A percentile compares a stretch with the other conserved stretches of the same genome.
Conservation (phyloP, 2,797 vertebrate species). For the Sternarchorhynchus goeldii region DNA sequence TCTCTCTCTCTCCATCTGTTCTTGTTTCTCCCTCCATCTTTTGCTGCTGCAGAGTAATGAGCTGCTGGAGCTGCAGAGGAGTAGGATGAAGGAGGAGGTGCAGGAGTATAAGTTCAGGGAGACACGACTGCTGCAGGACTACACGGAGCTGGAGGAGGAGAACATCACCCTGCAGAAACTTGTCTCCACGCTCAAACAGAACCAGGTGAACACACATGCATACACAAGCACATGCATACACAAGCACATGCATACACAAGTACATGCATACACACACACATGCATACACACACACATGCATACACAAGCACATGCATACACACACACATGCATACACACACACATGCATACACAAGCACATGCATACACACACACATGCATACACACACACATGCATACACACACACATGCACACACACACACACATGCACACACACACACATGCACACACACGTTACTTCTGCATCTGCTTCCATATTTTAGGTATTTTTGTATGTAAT, state of each 20-base stretch:
- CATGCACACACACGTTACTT: not conserved
- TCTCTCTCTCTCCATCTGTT: not conserved
- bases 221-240: not conserved
- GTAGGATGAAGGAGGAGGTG: constrained; percentile 94
- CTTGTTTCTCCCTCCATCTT: not conserved
- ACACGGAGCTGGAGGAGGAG: constrained; percentile 97
- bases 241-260: not conserved
- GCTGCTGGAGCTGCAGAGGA: constrained; percentile 88
- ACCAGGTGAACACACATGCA: constrained; percentile 72
- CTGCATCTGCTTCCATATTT: not conserved
- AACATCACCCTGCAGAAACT: constrained; percentile 97
- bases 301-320: not conserved
- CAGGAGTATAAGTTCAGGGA: constrained; percentile 97
- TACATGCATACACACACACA: not conserved
- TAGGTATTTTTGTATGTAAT: not conserved
- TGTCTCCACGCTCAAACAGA: constrained; percentile 90
- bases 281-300: not conserved
- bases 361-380: not conserved
- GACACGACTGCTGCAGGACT: constrained; percentile 92
- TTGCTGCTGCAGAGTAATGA: constrained; percentile 82
- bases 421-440: not conserved
- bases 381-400: not conserved
- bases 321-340: constrained; percentile 6
- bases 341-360: not conserved
- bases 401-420: no score